Conservation (phyloP, 2,797 vertebrate genomes). For the Anguilla obscura region DNA sequence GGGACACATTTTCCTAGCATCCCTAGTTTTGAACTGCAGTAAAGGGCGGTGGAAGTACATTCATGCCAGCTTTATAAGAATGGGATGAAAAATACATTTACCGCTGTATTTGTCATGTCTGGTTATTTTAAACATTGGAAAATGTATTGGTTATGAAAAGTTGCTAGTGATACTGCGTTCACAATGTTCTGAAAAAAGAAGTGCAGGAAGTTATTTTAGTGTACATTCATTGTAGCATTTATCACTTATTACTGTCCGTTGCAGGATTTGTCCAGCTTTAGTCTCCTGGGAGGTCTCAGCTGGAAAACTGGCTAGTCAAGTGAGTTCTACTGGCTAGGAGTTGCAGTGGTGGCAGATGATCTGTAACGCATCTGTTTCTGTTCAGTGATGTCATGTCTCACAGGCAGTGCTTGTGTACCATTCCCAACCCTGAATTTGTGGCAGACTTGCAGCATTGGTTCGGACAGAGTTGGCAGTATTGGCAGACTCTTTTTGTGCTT, state of each 20-base stretch:
- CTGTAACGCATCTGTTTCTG: not conserved
- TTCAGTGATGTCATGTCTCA: slow-evolving; percentile 9
- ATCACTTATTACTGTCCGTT: not conserved
- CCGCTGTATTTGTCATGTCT: too few species aligned
- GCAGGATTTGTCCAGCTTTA: not conserved
- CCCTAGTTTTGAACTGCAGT: too few species aligned
- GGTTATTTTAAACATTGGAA: too few species aligned
- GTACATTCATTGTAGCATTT: too few species aligned
- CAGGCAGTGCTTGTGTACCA: not conserved
- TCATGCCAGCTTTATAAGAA: not conserved
- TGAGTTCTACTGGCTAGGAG: not conserved
- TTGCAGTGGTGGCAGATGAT: not conserved
- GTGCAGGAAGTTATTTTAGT: too few species aligned
- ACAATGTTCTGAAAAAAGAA: too few species aligned
- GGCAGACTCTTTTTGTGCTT: not conserved
- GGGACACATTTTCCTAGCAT: too few species aligned
- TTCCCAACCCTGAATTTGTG: not conserved
- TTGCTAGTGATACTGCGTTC: too few species aligned
- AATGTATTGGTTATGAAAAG: too few species aligned
- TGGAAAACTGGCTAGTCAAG: not conserved
- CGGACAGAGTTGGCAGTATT: not conserved
- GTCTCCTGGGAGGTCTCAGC: not conserved
- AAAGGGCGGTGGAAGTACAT: not conserved
- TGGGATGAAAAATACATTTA: not conserved
- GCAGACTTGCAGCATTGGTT: not conserved